Evolutionary conservation across 2,113 vertebrate genomes (phyloP), one percentile per base, ranked within the genome.

Genomic region (Poeciliopsis turrubarensis): DNA sequence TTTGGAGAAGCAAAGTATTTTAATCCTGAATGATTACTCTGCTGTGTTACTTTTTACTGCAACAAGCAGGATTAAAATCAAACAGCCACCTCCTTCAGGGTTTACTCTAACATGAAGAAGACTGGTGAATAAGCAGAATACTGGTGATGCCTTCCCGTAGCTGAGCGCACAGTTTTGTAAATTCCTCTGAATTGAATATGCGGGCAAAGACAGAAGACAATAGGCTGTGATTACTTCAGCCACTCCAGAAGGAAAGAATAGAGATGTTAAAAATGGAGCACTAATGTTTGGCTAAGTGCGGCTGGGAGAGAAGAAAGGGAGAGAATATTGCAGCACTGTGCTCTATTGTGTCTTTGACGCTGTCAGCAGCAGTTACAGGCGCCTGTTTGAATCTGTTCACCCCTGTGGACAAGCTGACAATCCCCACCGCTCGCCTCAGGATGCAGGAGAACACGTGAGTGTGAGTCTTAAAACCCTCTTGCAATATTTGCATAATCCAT

Each of bases 231-330:
- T 84, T 77, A 73, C 83, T 89, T n/a, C n/a, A 78, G 65, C 80
- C 78, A 64, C 60, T 73, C 47, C 62, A 63, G 19, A 86, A 73
- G 65, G 65, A 75, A 11, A 79, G 70, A 85, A 74, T 44, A 60
- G 67, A 72, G 81, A 60, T n/a, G 3, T 29, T 10, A 72, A 85
- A 41, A 85, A 80, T 44, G 73, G 61, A 78, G 87, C 71, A 13
- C 60, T 79, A 79, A 88, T 86, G 78, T 87, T 82, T 84, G 84
- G 73, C 27, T 47, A 79, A 84, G 77, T 75, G 77, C 77, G 44
- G 73, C 79, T 60, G 65, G 51, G 74, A 75, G 80, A 73, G 5
- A 12, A 61, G 82, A 82, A 75, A 78, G 67, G 64, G 54, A 37
- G 77, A 37, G 70, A 82, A 83, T 86, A 69, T 71, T 77, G 75